Evolutionary conservation across 2,888 invertebrate genomes (phyloP), one percentile per base, ranked within the genome.

Genomic region (Tetranychus piercei): DNA sequence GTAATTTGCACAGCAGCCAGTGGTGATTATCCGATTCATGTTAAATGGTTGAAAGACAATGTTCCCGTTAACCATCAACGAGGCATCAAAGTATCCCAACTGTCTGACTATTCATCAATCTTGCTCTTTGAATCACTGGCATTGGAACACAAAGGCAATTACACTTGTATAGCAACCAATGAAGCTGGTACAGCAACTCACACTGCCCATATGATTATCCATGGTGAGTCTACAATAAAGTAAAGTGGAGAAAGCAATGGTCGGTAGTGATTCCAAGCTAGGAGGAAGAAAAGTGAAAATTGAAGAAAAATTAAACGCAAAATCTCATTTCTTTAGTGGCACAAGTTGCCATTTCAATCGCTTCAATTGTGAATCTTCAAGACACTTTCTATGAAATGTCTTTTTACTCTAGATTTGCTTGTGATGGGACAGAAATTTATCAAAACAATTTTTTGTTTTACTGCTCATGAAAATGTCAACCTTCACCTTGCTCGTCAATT

Each of bases 1-100:
- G 81, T 82, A 74, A 80, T 82, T 72, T 83, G 83, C 79, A 81
- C 81, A 72, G 82, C 83, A 65, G 81, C 79, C 44, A 79, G 79
- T 72, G 80, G 84, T 22, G 73, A 73, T 67, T 44, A 43, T 69
- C 73, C 73, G 65, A 65, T 73, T 43, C 45, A 73, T 20, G 20
- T 55, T 9, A 55, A 73, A 44, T 73, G 73, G 73, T 43, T 73
- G 55, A 73, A 73, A 65, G 64, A 73, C 22, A 44, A 44, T n/a
- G 71, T 43, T 15, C 44, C 71, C 20, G 44, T 71, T 43, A n/a
- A 34, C 15, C 20, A 18, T 11, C 44, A 71, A n/a, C 15, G 11
- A 15, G 71, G 71, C 20, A 71, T 71, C 11, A 11, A 45, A n/a
- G 44, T 71, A 20, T 20, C 20, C 15, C 43, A 55, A 20, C 77